Conservation (phyloP, 35 echinoderm and acorn worm species). For the Heliocidaris tuberculata region DNA sequence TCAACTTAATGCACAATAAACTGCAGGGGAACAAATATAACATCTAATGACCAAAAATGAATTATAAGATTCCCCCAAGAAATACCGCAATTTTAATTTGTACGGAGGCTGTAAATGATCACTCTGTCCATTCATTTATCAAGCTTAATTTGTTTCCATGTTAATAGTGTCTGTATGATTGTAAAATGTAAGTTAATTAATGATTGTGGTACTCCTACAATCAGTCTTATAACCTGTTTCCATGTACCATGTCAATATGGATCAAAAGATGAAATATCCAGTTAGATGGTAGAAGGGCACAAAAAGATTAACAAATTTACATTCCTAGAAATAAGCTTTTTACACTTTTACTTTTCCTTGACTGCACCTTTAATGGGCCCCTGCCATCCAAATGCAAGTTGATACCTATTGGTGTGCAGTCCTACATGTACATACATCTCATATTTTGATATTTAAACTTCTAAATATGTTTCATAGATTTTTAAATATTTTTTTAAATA, state of each 20-base stretch:
- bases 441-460: too few species aligned
- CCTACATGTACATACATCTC: too few species aligned
- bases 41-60: conserved; percentile 7
- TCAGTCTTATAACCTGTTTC: not conserved
- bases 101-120: not conserved
- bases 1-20: conserved; percentile 15
- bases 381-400: too few species aligned
- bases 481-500: too few species aligned
- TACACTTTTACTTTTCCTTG: too few species aligned
- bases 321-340: too few species aligned
- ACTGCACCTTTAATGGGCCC: too few species aligned
- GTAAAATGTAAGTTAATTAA: conserved; percentile 19
- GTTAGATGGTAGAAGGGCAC: not conserved
- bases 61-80: not conserved
- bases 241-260: not conserved
- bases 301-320: too few species aligned
- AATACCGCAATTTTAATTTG: not conserved
- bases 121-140: not conserved
- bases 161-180: not conserved
- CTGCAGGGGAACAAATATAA: not conserved
- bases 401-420: too few species aligned
- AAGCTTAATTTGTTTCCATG: conserved; percentile 17
- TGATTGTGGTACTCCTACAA: not conserved
- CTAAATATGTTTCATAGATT: too few species aligned
- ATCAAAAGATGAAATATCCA: not conserved